Percentiles rank a stretch among this genome's conserved stretches.
Conservation (phyloP, 92 coral and sea anemone genomes). For the Palythoa grandis region DNA sequence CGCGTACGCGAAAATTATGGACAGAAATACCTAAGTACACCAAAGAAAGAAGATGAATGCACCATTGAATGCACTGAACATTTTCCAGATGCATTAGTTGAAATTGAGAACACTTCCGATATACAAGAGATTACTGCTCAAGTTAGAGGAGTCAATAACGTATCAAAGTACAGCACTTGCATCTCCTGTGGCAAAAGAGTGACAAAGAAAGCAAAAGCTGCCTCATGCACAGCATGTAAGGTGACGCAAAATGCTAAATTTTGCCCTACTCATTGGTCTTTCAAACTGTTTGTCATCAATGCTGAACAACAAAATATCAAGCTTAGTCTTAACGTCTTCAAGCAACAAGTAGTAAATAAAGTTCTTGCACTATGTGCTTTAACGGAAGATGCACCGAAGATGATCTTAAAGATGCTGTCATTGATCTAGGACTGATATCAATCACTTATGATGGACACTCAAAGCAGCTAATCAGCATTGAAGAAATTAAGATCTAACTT, state of each 20-base stretch:
- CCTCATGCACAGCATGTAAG: slow-evolving; percentile 22
- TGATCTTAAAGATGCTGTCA: neutral
- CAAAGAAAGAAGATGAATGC: neutral
- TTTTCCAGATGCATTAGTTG: neutral
- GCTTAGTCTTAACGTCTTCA: neutral
- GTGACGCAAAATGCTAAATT: slow-evolving; percentile 28
- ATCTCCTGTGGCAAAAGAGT: slow-evolving; percentile 7
- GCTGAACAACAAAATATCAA: neutral
- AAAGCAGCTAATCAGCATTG: neutral
- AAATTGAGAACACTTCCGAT: slow-evolving; percentile 2
- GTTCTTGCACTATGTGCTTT: neutral
- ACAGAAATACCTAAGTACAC: slow-evolving; percentile 54
- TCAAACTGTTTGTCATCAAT: neutral
- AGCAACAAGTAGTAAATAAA: neutral
- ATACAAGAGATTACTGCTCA: slow-evolving; percentile 32
- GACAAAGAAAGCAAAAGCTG: slow-evolving; percentile 33
- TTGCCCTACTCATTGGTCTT: slow-evolving; percentile 4
- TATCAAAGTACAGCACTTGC: slow-evolving; percentile 11
- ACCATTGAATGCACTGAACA: slow-evolving; percentile 11
- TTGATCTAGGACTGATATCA: neutral
- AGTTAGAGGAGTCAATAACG: slow-evolving; percentile 11
- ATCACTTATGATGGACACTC: neutral
- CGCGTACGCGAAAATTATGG: slow-evolving; percentile 36
- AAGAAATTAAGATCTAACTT: neutral
- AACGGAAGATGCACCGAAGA: neutral